A percentile compares a stretch with the other conserved stretches of the same genome.
These are phyloP conservation scores for Ectropis crepuscularia DNA, from an alignment of 2,888 invertebrate genomes.

Conservation along the genomic window DNA sequence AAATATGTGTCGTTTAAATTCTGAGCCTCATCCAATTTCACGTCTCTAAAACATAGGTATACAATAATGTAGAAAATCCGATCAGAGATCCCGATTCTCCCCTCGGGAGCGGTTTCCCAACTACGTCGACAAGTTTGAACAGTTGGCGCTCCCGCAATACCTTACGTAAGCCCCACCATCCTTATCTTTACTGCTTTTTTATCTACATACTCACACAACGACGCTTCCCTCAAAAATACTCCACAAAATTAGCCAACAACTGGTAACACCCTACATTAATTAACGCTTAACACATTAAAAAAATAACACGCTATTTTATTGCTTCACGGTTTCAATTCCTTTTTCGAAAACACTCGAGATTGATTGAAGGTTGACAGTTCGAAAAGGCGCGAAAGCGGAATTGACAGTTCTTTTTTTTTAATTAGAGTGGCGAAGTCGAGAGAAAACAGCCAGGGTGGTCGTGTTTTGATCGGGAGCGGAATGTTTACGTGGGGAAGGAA, in stretches of 20 bases:
- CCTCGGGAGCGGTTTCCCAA: slow-evolving; percentile 27
- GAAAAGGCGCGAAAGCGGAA: slow-evolving; percentile 65
- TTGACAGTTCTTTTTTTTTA: slow-evolving; percentile 50
- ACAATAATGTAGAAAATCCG: slow-evolving; percentile 16
- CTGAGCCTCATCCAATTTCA: slow-evolving; percentile 18
- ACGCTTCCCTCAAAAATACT: slow-evolving; percentile 47
- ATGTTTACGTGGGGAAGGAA: slow-evolving; percentile 68
- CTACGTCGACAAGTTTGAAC: slow-evolving; percentile 52
- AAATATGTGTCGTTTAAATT: slow-evolving; percentile 5
- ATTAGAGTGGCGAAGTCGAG: slow-evolving; percentile 45
- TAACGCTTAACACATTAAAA: slow-evolving; percentile 56
- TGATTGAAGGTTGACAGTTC: slow-evolving; percentile 54
- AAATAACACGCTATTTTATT: slow-evolving; percentile 72
- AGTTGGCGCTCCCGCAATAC: slow-evolving; percentile 53
- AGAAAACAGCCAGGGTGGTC: slow-evolving; percentile 75
- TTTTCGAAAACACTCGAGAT: slow-evolving; percentile 52
- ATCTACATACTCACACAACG: slow-evolving; percentile 73
- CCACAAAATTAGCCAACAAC: slow-evolving; percentile 54
- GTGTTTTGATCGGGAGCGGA: slow-evolving; percentile 69
- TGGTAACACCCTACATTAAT: slow-evolving; percentile 64
- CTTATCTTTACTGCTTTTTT: slow-evolving; percentile 61
- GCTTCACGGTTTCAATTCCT: slow-evolving; percentile 69
- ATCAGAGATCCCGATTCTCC: slow-evolving; percentile 24
- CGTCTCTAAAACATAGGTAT: slow-evolving; percentile 1
- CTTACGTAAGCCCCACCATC: slow-evolving; percentile 74